Evolutionary conservation across 1,140 invertebrate genomes (phyloP).

Genomic region (Belonocnema kinseyi): DNA sequence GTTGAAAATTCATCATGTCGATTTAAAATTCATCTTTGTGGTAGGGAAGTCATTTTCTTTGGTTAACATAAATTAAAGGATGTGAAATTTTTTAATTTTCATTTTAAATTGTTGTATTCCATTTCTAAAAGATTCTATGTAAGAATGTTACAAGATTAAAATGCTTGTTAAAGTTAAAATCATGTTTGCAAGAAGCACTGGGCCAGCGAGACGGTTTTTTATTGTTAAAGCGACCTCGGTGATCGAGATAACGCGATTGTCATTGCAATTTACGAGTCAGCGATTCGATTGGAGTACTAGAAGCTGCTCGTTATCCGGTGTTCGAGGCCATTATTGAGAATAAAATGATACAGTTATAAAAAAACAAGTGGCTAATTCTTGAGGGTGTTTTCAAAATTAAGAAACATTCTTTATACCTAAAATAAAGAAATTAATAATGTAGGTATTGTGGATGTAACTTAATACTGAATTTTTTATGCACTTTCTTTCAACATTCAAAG

Average conservation of each 20-base stretch:
- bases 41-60: too few species aligned
- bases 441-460: conserved; percentile 15
- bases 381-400: neutral
- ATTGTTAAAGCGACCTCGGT: conserved; percentile 40
- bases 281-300: conserved; percentile 39
- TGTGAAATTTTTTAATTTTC: too few species aligned
- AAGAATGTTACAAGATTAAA: too few species aligned
- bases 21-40: too few species aligned
- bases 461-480: neutral
- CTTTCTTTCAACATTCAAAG: too few species aligned
- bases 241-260: conserved; percentile 49
- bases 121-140: too few species aligned
- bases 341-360: neutral
- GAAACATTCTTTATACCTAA: neutral
- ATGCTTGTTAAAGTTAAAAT: too few species aligned
- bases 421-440: conserved; percentile 14
- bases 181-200: neutral
- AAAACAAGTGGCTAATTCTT: too few species aligned
- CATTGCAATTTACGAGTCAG: conserved; percentile 54
- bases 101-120: too few species aligned
- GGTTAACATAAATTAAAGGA: too few species aligned
- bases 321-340: conserved; percentile 46
- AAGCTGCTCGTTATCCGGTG: conserved; percentile 46
- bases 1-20: too few species aligned
- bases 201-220: conserved; percentile 15